Evolutionary conservation across 2,113 vertebrate species (phyloP), one percentile per base, ranked within the genome.

Genomic region (Thomomys bottae): DNA sequence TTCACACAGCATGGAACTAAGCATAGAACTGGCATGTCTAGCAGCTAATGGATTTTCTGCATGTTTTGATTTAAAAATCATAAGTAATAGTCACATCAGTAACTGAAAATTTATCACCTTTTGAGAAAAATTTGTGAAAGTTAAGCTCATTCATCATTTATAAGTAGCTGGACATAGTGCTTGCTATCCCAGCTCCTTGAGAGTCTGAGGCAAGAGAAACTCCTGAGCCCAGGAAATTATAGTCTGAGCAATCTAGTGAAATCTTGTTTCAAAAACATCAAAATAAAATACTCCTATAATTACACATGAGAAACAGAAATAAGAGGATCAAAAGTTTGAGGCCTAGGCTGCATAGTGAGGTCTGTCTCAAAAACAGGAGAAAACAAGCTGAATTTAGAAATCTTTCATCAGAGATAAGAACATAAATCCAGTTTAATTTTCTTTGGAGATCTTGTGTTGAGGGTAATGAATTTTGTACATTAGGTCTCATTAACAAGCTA

Each of bases 31-130:
- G 68, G 30, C 54, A 24, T 40, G 36, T 79, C 84, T 87, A 73
- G 8, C 40, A 87, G 64, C 75, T 71, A 45, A 82, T 32, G 28
- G 67, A 57, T 54, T 95, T 75, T 95, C 63, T 94, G 90, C 95
- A 79, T 95, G 94, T 36, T 87, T 93, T 95, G 57, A 86, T 85
- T 87, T 89, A 28, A 42, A 42, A 83, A 83, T 80, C 72, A 70
- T 81, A 38, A 63, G 49, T 72, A 94, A 59, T 40, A 87, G 91
- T 92, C 95, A 86, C 87, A 42, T 84, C 30, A 78, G 10, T 91
- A 76, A 88, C 57, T 79, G 49, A 87, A 36, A 90, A 92, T 91
- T 68, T 90, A 40, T 63, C n/a, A 84, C 54, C 23, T 15, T 85
- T 85, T 86, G 61, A 90, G 70, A 82, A 93, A 75, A 9, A 77